A percentile compares a stretch with the other conserved stretches of the same genome.
Conservation (phyloP, 64 coral and sea anemone species). For the Dendrophyllia cribrosa region DNA sequence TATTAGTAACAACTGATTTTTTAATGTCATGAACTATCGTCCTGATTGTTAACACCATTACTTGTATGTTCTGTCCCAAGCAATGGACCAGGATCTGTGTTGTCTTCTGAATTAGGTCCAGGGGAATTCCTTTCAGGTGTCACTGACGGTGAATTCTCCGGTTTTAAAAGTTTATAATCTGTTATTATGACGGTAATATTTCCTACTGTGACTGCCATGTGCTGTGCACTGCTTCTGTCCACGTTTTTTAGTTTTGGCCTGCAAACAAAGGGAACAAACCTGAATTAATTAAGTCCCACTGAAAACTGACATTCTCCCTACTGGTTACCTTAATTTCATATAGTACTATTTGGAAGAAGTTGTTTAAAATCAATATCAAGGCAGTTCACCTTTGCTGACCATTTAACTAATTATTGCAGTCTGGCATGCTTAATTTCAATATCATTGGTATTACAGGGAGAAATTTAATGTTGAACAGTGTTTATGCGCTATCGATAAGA, state of each 20-base stretch:
- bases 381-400: too few relatives aligned
- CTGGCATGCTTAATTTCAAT: too few relatives aligned
- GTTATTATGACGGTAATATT: constrained; percentile 96
- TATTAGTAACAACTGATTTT: not conserved
- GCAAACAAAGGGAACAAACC: not conserved
- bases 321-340: too few relatives aligned
- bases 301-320: too few relatives aligned
- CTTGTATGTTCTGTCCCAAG: constrained; percentile 51
- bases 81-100: constrained; percentile 47
- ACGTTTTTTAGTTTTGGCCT: constrained; percentile 96
- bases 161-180: constrained; percentile 97
- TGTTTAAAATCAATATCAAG: too few relatives aligned
- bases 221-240: constrained; percentile 92
- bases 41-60: constrained; percentile 75
- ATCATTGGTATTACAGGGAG: too few relatives aligned
- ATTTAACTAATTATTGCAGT: too few relatives aligned
- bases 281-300: not conserved
- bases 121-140: constrained; percentile 84
- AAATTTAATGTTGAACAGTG: too few relatives aligned
- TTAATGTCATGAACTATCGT: constrained; percentile 82
- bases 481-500: too few relatives aligned
- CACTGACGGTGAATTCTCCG: constrained; percentile 73
- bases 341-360: too few relatives aligned
- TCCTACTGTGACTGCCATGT: constrained; percentile 97
- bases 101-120: constrained; percentile 38